A percentile compares a stretch with the other conserved stretches of the same genome.
Conservation (phyloP, 2,888 invertebrate species). For the Meandrusa payeni region DNA sequence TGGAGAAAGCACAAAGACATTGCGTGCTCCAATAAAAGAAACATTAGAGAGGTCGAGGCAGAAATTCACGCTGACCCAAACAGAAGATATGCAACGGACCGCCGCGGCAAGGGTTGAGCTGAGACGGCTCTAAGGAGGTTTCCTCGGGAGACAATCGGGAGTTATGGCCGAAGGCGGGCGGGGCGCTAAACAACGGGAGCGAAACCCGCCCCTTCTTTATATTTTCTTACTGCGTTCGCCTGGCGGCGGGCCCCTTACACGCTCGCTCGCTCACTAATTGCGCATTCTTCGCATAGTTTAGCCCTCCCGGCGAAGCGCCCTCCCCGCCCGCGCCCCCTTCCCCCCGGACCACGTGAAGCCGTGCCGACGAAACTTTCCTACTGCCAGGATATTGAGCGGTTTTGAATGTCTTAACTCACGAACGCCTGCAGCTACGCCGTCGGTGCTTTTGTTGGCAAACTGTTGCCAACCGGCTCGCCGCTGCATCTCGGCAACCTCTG, state of each 20-base stretch:
- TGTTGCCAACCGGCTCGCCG: constrained; percentile 59
- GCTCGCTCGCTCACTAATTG: constrained; percentile 94
- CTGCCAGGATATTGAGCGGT: constrained; percentile 80
- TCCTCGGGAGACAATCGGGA: constrained; percentile 80
- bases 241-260: constrained; percentile 83
- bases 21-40: constrained; percentile 46
- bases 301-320: constrained; percentile 84
- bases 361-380: constrained; percentile 80
- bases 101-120: constrained; percentile 74
- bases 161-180: constrained; percentile 79
- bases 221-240: constrained; percentile 84
- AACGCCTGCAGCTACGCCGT: constrained; percentile 59
- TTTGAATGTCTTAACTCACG: constrained; percentile 81
- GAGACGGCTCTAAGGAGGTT: constrained; percentile 76
- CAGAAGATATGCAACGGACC: constrained; percentile 72
- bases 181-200: constrained; percentile 80
- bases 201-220: constrained; percentile 84
- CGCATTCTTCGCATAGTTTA: constrained; percentile 98
- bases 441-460: constrained; percentile 66
- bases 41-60: constrained; percentile 58
- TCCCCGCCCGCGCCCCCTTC: constrained; percentile 60
- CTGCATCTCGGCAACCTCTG: constrained; percentile 43
- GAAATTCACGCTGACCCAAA: constrained; percentile 79
- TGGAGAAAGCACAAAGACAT: constrained; percentile 16
- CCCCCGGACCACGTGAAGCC: constrained; percentile 79